A percentile compares a stretch with the other conserved stretches of the same genome.
Evolutionary conservation across 2,113 vertebrate genomes (phyloP).

Genomic region (Amazona vittata): DNA sequence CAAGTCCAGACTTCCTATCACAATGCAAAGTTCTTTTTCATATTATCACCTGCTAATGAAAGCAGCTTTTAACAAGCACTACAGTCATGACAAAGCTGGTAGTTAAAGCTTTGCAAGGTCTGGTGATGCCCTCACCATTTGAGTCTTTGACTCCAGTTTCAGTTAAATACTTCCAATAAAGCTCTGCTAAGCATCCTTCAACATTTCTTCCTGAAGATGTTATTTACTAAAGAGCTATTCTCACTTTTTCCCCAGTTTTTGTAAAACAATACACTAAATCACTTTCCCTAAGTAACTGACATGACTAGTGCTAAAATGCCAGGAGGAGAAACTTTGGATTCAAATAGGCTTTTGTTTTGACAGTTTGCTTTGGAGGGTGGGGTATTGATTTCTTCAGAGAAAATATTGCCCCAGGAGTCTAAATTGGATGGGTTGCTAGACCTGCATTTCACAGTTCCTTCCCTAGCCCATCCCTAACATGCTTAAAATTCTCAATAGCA

Average conservation of each 20-base stretch:
- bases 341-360: slow-evolving; percentile 51
- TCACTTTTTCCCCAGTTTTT: not conserved
- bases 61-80: not conserved
- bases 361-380: slow-evolving; percentile 29
- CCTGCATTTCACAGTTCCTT: slow-evolving; percentile 61
- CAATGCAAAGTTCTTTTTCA: not conserved
- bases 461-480: slow-evolving; percentile 55
- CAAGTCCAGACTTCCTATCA: not conserved
- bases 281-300: not conserved
- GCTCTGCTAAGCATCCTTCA: not conserved
- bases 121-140: not conserved
- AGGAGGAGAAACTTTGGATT: not conserved
- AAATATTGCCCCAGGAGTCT: slow-evolving; percentile 28
- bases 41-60: not conserved
- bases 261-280: not conserved
- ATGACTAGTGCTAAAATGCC: not conserved
- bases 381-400: slow-evolving; percentile 46
- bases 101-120: not conserved
- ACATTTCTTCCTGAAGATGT: not conserved
- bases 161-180: not conserved
- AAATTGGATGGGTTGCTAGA: slow-evolving; percentile 22
- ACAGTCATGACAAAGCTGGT: not conserved
- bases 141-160: not conserved
- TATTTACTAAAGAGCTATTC: not conserved
- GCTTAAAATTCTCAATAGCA: slow-evolving; percentile 59